phyloP scores from a whole-genome alignment of 2,113 vertebrate species.

The Embiotoca jacksoni region DNA sequence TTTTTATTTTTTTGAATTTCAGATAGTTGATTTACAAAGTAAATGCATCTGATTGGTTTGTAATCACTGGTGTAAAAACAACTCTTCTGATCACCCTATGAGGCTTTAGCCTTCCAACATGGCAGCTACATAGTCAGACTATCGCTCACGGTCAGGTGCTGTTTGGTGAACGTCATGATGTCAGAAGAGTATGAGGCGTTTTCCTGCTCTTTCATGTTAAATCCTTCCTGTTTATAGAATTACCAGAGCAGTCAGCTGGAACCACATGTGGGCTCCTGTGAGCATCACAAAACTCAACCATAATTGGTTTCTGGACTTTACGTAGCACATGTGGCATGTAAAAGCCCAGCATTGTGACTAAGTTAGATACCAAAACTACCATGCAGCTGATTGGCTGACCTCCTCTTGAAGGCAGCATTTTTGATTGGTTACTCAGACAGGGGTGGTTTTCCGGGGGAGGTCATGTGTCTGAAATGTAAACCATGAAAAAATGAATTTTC shows the following conservation, averaged over 20 bases:
- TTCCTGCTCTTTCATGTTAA: too few species aligned
- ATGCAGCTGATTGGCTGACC: slow-evolving; percentile 31
- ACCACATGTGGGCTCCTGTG: not conserved
- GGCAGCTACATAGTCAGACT: too few species aligned
- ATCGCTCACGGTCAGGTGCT: too few species aligned
- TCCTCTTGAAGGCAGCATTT: slow-evolving; percentile 14
- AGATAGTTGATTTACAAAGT: too few species aligned
- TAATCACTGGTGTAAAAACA: too few species aligned
- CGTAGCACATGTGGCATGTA: not conserved
- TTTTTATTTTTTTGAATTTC: too few species aligned
- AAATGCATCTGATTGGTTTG: too few species aligned
- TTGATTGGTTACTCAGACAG: slow-evolving; percentile 35
- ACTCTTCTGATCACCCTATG: too few species aligned
- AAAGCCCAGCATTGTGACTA: slow-evolving; percentile 29
- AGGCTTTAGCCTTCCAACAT: too few species aligned
- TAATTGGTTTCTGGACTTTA: slow-evolving; percentile 8
- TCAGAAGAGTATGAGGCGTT: too few species aligned
- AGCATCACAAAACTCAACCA: not conserved
- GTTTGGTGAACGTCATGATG: too few species aligned
- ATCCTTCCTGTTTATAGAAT: too few species aligned
- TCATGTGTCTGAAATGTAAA: slow-evolving; percentile 6
- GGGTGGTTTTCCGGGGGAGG: slow-evolving; percentile 18
- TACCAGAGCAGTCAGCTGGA: not conserved
- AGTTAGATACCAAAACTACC: not conserved
- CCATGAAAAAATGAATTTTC: not conserved